These are phyloP conservation scores for Coenonympha arcania DNA, from an alignment of 2,888 invertebrate species.

Conservation along the genomic window DNA sequence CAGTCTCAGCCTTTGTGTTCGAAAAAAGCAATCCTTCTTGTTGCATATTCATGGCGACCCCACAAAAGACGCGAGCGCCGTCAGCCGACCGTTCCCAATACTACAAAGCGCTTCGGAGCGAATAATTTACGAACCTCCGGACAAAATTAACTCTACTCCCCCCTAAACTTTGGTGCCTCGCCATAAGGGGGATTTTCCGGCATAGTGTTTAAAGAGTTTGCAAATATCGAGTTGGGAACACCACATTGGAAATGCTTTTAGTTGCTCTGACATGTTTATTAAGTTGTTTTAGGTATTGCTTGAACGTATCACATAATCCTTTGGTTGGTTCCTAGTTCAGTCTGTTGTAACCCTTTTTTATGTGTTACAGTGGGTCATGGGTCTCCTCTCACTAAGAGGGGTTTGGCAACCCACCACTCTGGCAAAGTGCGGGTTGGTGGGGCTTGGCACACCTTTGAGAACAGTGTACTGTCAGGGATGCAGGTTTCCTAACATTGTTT, in stretches of 20 bases:
- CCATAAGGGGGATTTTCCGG: slow-evolving; percentile 7
- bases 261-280: slow-evolving; percentile 14
- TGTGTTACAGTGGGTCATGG: too few relatives aligned
- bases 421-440: too few relatives aligned
- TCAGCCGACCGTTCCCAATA: slow-evolving; percentile 21
- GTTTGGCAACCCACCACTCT: too few relatives aligned
- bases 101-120: slow-evolving; percentile 29
- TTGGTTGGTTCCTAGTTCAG: too few relatives aligned
- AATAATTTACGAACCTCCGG: slow-evolving; percentile 31
- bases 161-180: slow-evolving; percentile 4
- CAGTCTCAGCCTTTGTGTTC: not conserved
- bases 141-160: slow-evolving; percentile 18
- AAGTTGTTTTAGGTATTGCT: slow-evolving; percentile 16
- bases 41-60: slow-evolving; percentile 7
- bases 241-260: slow-evolving; percentile 28
- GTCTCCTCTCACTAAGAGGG: too few relatives aligned
- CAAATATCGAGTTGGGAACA: slow-evolving; percentile 21
- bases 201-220: slow-evolving; percentile 7
- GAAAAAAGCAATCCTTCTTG: not conserved
- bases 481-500: too few relatives aligned
- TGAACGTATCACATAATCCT: too few relatives aligned
- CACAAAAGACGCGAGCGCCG: slow-evolving; percentile 21
- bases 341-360: too few relatives aligned
- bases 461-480: too few relatives aligned
- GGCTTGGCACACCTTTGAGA: too few relatives aligned